Evolutionary conservation across 2,888 invertebrate species (phyloP), one percentile per base, ranked within the genome.

Genomic region (Dasysyrphus albostriatus): DNA sequence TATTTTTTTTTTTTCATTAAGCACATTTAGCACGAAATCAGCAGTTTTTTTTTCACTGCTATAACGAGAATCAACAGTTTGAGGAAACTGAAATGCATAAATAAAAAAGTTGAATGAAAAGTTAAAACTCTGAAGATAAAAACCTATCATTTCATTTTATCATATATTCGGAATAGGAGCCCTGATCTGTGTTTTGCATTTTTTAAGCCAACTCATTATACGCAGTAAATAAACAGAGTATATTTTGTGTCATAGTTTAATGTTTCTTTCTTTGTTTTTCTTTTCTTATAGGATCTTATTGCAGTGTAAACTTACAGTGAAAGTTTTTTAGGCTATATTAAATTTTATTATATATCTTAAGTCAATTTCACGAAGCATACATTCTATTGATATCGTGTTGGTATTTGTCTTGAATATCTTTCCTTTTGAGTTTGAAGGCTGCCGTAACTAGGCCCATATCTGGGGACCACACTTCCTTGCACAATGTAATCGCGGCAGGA

Each of bases 391-490:
- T 98, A 93, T 98, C 98, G 89, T 96, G 95, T 93, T 97, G 96
- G 94, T 98, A 99, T 90, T 96, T 95, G 89, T 98, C 97, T 93
- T 98, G 98, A 90, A 99, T 98, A 93, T 97, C 97, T 94, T 98
- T 98, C 91, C 99, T 95, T 93, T 98, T 99, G 92, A 99, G 94
- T 94, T 99, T 99, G 94, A 99, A 98, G 74, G 99, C 99, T 89
- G 99, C 99, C 42, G 99, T 99, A 10, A 99, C 98, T 63, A 99
- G 95, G 77, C 98, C 99, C 95, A 97, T 97, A 92, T 99, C 99
- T 0, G 99, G 99, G 0, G 98, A 98, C 99, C 99, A 99, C 83
- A 97, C 96, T 90, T 99, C 99, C 70, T 96, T 94, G 92, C 97
- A 97, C 78, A 99, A 94, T 92, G 96, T 97, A 75, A 98, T 95